A percentile compares a stretch with the other conserved stretches of the same genome.
phyloP scores from a whole-genome alignment of 2,888 invertebrate species.

The Sipha maydis region DNA sequence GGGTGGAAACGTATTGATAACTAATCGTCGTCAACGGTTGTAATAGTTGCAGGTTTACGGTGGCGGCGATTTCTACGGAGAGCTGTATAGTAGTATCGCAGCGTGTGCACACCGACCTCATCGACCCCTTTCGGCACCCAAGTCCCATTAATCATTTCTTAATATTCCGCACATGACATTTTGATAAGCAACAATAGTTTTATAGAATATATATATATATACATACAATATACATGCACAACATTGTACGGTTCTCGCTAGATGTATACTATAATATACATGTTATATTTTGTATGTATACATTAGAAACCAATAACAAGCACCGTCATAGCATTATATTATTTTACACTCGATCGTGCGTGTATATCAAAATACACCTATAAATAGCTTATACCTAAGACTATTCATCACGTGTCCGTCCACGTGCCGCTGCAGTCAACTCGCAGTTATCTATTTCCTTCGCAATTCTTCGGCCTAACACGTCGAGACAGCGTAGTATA shows the following conservation, averaged over 20 bases:
- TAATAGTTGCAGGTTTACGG: background rate
- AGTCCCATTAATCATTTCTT: background rate
- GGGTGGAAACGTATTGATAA: background rate
- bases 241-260: background rate
- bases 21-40: background rate
- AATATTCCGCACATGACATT: background rate
- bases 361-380: background rate
- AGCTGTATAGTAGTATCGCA: no score
- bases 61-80: no score
- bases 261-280: background rate
- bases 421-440: background rate
- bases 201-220: background rate
- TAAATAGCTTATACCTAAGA: background rate
- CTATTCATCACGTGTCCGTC: background rate
- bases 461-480: background rate
- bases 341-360: no score
- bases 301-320: background rate
- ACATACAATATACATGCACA: background rate
- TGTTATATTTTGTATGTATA: background rate
- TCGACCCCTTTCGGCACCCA: background rate
- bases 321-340: background rate
- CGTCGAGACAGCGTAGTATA: no score
- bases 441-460: background rate
- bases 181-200: conserved; percentile 6
- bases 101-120: background rate